These are phyloP conservation scores for Serripes groenlandicus DNA, from an alignment of 2,888 invertebrate species.

Conservation along the genomic window DNA sequence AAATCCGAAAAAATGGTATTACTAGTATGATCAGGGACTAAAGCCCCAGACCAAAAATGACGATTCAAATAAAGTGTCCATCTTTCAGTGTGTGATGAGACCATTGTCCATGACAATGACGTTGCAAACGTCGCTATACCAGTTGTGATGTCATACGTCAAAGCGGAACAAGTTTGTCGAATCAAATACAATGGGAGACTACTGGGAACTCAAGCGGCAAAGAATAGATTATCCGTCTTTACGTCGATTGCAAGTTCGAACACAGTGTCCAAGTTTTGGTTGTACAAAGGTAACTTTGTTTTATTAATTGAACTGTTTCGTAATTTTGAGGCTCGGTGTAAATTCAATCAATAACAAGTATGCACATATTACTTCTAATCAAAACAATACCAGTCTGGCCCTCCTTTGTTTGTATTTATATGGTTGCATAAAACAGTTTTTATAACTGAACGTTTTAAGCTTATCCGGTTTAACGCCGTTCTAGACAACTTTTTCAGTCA, in stretches of 20 bases:
- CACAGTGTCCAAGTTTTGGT: neutral
- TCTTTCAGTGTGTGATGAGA: neutral
- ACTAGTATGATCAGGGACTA: neutral
- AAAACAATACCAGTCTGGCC: neutral
- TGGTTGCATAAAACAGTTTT: too few relatives aligned
- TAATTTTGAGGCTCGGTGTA: neutral
- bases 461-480: too few relatives aligned
- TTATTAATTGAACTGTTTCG: neutral
- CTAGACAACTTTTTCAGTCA: too few relatives aligned
- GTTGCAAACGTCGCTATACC: neutral
- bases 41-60: neutral
- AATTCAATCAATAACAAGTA: neutral
- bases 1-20: neutral
- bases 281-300: constrained; percentile 1
- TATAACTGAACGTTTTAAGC: too few relatives aligned
- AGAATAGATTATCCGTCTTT: neutral
- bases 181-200: neutral
- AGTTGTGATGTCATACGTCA: neutral
- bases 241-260: neutral
- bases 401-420: neutral
- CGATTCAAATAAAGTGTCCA: neutral
- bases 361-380: neutral
- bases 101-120: neutral
- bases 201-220: neutral
- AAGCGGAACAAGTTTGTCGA: neutral